Evolutionary conservation across 2,888 invertebrate genomes (phyloP).

Genomic region (Alloscopus bannaensis): DNA sequence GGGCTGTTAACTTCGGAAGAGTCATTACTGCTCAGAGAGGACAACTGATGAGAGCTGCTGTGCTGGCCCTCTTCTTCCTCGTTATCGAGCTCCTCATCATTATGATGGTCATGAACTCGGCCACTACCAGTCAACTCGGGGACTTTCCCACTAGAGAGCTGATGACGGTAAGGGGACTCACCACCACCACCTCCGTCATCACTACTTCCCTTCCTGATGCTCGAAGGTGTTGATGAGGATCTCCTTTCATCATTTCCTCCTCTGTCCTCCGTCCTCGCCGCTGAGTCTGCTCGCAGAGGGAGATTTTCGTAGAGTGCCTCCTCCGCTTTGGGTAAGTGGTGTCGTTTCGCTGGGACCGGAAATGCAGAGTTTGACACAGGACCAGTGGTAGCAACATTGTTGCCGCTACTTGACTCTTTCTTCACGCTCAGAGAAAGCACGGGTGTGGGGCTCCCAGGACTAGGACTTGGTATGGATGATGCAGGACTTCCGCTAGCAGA

Average conservation of each 20-base stretch:
- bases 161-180: neutral
- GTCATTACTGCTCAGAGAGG: constrained; percentile 57
- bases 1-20: constrained; percentile 55
- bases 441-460: constrained; percentile 59
- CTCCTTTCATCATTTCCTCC: constrained; percentile 44
- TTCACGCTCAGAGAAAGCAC: constrained; percentile 49
- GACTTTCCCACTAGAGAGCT: constrained; percentile 30
- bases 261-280: neutral
- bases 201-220: neutral
- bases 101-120: constrained; percentile 25
- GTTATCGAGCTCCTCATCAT: constrained; percentile 37
- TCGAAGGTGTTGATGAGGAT: constrained; percentile 20
- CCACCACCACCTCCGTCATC: neutral
- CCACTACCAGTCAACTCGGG: constrained; percentile 18
- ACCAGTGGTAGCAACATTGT: constrained; percentile 7
- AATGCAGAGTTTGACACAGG: constrained; percentile 48
- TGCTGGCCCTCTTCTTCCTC: constrained; percentile 36
- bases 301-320: constrained; percentile 49
- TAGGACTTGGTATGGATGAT: constrained; percentile 61
- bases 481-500: constrained; percentile 63
- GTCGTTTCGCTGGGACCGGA: constrained; percentile 52
- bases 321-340: constrained; percentile 39
- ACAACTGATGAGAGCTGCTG: constrained; percentile 58
- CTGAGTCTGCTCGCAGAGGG: constrained; percentile 2
- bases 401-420: neutral